Base-by-base conservation (phyloP, 1,140 invertebrate species). In the Drosophila chauvacae region DNA sequence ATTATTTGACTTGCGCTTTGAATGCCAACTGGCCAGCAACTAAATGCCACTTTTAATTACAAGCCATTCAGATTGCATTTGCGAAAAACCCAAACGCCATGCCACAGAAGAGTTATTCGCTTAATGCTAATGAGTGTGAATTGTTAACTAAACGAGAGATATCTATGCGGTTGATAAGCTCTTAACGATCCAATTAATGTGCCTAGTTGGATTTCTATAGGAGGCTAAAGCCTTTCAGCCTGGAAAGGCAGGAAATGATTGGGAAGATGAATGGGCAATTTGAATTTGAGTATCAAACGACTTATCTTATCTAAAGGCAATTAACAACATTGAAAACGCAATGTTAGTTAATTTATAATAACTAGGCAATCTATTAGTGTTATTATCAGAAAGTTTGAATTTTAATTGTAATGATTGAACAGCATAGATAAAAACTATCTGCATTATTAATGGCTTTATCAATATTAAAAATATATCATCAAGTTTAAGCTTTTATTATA, bases 41-140 rank as follows among this genome's bases (percentile, higher is more conserved):
- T 48, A 59, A 72, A 72, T 71, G 69, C 66, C 69, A 72, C 28
- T 71, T 16, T 59, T 72, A 72, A 72, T 58, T 58, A 28, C 26
- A 23, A 58, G 18, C 44, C 53, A 72, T 59, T 72, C 57, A 58
- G 39, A 70, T 57, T 70, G 63, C 68, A 39, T 47, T 56, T 33
- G 39, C 48, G 16, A 47, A 69, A 53, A 51, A 37, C 5, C 39
- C 68, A 37, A 64, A 42, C 13, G 44, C 11, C 26, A 44, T 45
- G 20, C 30, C 16, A 23, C 39, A 55, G 13, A 56, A 70, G 53
- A 39, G 13, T 30, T 20, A 28, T 68, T 50, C 39, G 23, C 16
- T 65, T 30, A 37, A 33, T 56, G 39, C 30, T 26, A 45, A 56
- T 60, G 42, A 16, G 26, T 56, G 18, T 23, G 28, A 55, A 60